Evolutionary conservation across 2,797 vertebrate genomes (phyloP).

Genomic region (Urophycis tenuis): DNA sequence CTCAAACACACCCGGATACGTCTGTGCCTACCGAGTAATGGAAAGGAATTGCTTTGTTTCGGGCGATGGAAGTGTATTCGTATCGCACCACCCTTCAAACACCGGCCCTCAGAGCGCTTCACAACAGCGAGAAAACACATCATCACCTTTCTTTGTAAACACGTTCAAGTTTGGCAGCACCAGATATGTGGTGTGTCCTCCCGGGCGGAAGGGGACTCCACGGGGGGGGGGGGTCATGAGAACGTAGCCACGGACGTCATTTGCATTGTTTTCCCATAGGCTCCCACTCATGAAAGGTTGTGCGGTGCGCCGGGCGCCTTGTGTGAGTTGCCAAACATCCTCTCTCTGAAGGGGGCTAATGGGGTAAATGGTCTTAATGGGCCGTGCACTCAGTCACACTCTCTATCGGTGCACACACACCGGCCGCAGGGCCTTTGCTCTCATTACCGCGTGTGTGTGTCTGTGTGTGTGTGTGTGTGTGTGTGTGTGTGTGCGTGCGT

Average conservation of each 20-base stretch:
- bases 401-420: conserved; percentile 44
- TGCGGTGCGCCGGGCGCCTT: too few relatives aligned
- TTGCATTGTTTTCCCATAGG: too few relatives aligned
- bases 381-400: conserved; percentile 25
- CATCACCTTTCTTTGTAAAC: not conserved
- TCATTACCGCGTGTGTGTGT: conserved; percentile 1
- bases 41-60: not conserved
- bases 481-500: not conserved
- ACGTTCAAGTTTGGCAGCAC: not conserved
- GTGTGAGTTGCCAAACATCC: too few relatives aligned
- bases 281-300: too few relatives aligned
- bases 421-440: conserved; percentile 34
- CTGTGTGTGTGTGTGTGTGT: conserved; percentile 9
- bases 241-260: not conserved
- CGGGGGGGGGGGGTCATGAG: not conserved
- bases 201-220: not conserved
- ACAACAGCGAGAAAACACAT: not conserved
- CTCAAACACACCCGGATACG: too few relatives aligned
- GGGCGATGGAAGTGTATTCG: not conserved
- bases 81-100: not conserved
- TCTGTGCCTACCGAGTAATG: not conserved
- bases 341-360: too few relatives aligned
- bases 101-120: not conserved
- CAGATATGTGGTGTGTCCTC: not conserved
- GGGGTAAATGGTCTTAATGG: not conserved